Evolutionary conservation across 2,888 invertebrate species (phyloP).

Genomic region (Drosophila kanekoi): DNA sequence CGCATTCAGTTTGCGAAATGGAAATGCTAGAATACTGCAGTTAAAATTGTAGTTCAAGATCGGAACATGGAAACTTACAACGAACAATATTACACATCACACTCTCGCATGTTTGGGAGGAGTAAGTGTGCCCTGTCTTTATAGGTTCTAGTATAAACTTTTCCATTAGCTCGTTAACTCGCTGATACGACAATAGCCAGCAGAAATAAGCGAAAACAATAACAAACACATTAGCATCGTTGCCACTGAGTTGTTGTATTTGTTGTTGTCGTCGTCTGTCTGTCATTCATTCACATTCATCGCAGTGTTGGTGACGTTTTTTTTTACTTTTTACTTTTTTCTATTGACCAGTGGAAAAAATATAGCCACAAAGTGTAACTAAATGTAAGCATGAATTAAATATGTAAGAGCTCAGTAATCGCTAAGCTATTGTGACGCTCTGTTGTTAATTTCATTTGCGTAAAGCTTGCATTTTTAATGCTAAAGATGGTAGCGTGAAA

Average conservation of each 20-base stretch:
- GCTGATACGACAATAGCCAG: conserved; percentile 64
- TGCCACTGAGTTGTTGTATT: conserved; percentile 23
- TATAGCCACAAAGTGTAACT: conserved; percentile 47
- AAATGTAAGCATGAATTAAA: conserved; percentile 57
- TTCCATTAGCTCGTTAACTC: conserved; percentile 80
- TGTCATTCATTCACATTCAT: conserved; percentile 64
- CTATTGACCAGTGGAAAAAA: conserved; percentile 67
- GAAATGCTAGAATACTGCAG: conserved; percentile 44
- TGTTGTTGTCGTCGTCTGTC: conserved; percentile 47
- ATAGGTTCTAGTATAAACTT: conserved; percentile 66
- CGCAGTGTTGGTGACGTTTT: conserved; percentile 49
- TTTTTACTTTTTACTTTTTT: conserved; percentile 15
- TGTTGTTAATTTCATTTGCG: conserved; percentile 14
- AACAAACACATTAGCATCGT: conserved; percentile 64
- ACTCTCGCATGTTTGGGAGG: conserved; percentile 13
- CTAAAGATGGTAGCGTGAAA: conserved; percentile 17
- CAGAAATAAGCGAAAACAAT: conserved; percentile 41
- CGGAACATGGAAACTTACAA: conserved; percentile 50
- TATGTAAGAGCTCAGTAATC: conserved; percentile 61
- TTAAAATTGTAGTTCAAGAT: conserved; percentile 31
- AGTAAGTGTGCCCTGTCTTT: conserved; percentile 32
- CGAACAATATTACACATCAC: conserved; percentile 44
- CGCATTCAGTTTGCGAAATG: conserved; percentile 32
- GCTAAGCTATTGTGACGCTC: conserved; percentile 15
- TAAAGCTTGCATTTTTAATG: background rate